Base-by-base conservation (phyloP, 1,140 invertebrate species). In the Pygmarrhopalites habei region DNA sequence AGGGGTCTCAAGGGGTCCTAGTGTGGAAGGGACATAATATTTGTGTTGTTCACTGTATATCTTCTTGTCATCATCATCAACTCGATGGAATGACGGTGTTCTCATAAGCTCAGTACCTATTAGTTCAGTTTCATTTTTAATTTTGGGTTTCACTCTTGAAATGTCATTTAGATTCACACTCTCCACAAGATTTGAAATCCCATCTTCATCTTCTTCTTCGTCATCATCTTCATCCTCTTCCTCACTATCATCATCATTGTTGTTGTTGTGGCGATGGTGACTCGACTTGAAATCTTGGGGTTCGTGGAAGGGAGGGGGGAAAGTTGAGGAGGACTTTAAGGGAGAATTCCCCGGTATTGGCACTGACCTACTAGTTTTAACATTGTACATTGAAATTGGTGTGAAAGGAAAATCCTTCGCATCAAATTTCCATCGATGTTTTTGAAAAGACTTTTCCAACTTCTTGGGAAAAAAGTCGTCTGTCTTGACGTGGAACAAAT, bases 371-470 rank as follows among this genome's bases (percentile, higher is more conserved):
- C 12, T 41, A 12, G 39, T n/a, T n/a, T 12, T 12, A 12, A 41
- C n/a, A n/a, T n/a, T 41, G 12, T n/a, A 12, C 12, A 12, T n/a
- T n/a, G 39, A 12, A 12, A n/a, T 41, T n/a, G n/a, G 39, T 12
- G n/a, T n/a, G 39, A n/a, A 12, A 41, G 39, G 12, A 12, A 41
- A 41, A 41, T 12, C n/a, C 39, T 41, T 41, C 12, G 39, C 12
- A 41, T 41, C 39, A 41, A 41, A n/a, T n/a, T 41, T 41, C 39
- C 39, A 41, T n/a, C 39, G 39, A 41, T 41, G 39, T 41, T 41
- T 41, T 12, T 12, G 39, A 41, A 41, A 41, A 12, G 12, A n/a
- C n/a, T 12, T 41, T 12, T 12, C 39, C 12, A 41, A n/a, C n/a
- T 41, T 41, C n/a, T 41, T 41, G 39, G 39, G 39, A n/a, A 41